Conservation (phyloP, 2,797 vertebrate species). For the Mormyrus hasselquistii region DNA sequence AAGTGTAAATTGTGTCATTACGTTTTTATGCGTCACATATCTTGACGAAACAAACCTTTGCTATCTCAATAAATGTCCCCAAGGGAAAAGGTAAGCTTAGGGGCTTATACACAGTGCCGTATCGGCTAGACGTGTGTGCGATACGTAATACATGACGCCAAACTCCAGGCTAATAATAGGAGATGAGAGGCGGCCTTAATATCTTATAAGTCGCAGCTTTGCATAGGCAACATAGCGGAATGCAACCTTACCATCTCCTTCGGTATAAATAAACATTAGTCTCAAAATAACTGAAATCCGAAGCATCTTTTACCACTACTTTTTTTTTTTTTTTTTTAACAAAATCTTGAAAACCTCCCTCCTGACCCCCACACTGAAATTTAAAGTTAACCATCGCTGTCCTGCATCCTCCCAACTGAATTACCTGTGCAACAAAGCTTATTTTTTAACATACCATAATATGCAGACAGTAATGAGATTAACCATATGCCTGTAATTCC, state of each 20-base stretch:
- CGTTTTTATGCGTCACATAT: background rate
- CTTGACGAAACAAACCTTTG: background rate
- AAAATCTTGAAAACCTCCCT: background rate
- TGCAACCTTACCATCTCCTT: background rate
- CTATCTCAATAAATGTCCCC: background rate
- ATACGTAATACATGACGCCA: background rate
- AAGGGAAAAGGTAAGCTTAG: background rate
- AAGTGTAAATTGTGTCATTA: background rate
- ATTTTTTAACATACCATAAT: background rate
- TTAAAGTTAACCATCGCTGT: background rate
- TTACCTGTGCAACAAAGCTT: background rate
- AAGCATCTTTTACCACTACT: background rate
- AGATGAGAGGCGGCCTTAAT: background rate
- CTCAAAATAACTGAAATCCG: background rate
- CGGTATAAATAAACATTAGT: background rate
- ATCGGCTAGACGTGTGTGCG: background rate
- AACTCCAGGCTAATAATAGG: background rate
- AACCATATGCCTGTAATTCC: background rate
- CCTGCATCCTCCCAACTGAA: background rate
- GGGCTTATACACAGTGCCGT: background rate
- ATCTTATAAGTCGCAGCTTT: background rate
- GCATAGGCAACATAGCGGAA: background rate
- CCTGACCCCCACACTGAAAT: conserved; percentile 5
- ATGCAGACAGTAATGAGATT: background rate
- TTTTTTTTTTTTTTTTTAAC: background rate